Percentiles rank a stretch among this genome's conserved stretches.
phyloP scores from a whole-genome alignment of 2,797 vertebrate genomes.

The Anguilla pacifica region DNA sequence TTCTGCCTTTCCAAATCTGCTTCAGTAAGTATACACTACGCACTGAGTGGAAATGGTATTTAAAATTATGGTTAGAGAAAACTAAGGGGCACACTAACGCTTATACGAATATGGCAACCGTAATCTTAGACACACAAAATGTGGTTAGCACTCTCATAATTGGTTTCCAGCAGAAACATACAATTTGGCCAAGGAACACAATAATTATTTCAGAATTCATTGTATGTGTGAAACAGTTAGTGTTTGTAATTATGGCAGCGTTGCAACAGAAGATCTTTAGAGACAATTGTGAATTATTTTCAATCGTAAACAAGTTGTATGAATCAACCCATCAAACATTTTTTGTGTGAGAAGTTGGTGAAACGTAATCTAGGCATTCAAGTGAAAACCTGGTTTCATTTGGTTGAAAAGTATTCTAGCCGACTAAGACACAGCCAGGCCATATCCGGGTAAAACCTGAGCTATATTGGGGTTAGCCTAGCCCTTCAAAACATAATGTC shows the following conservation, averaged over 20 bases:
- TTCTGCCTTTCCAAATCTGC: neutral
- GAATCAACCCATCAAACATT: no score
- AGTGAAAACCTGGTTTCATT: no score
- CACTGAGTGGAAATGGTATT: neutral
- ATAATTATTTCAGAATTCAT: slow-evolving; percentile 26
- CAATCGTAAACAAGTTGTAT: neutral
- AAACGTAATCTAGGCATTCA: no score
- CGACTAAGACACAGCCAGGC: no score
- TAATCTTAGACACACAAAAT: neutral
- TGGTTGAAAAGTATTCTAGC: no score
- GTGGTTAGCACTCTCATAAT: neutral
- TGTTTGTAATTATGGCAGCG: slow-evolving; percentile 7
- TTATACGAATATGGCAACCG: slow-evolving; percentile 15
- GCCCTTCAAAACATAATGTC: neutral
- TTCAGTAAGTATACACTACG: neutral
- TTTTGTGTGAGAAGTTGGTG: no score
- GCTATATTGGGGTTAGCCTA: no score
- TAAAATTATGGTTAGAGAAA: neutral
- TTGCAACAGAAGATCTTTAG: neutral
- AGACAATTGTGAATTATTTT: neutral
- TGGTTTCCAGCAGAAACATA: neutral
- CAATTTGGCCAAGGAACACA: slow-evolving; percentile 32
- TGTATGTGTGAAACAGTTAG: neutral
- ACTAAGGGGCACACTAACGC: neutral
- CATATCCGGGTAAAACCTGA: no score